Evolutionary conservation across 2,888 invertebrate species (phyloP), one percentile per base, ranked within the genome.

Genomic region (Phaonia tiefii): DNA sequence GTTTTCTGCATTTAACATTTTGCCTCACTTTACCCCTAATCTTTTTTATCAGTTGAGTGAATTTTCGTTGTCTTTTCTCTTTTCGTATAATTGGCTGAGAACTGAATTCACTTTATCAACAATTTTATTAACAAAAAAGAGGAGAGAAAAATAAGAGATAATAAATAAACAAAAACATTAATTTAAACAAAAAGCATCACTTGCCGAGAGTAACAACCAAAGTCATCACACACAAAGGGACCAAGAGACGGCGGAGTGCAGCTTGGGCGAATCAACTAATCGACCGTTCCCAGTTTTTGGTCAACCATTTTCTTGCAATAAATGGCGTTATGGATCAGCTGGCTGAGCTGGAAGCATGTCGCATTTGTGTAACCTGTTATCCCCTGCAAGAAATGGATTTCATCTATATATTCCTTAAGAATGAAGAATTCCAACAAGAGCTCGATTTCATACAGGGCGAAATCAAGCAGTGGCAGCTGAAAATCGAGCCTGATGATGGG

Each of bases 291-390:
- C 8, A 8, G 4, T 15, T 58, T 58, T 15, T 31, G 13, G 31
- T 8, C 26, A 26, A 15, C 4, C 15, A 20, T 25, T n/a, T 17
- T 42, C 20, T 39, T 20, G 60, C 60, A 75, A 22, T 81, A 75
- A 81, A 79, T 82, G 79, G 78, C 37, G 65, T 69, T 76, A 85
- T 85, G 85, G 84, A 84, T 58, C 54, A 60, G 42, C 44, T 84
- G 67, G 78, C 83, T 15, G 70, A 82, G 42, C 71, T 85, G 74
- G 84, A 85, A 76, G 84, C 84, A 65, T 85, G 85, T 72, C 84
- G 85, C 20, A 80, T 85, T 20, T 85, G 85, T 66, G 84, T 84
- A 46, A 85, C 69, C 46, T 85, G 82, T 83, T 72, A 77, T 77
- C 63, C 77, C 51, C 10, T 81, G 74, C 49, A 82, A 79, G 60